These are phyloP conservation scores for Drosophila mojavensis DNA, from an alignment of 1,140 invertebrate genomes.

Conservation along the genomic window DNA sequence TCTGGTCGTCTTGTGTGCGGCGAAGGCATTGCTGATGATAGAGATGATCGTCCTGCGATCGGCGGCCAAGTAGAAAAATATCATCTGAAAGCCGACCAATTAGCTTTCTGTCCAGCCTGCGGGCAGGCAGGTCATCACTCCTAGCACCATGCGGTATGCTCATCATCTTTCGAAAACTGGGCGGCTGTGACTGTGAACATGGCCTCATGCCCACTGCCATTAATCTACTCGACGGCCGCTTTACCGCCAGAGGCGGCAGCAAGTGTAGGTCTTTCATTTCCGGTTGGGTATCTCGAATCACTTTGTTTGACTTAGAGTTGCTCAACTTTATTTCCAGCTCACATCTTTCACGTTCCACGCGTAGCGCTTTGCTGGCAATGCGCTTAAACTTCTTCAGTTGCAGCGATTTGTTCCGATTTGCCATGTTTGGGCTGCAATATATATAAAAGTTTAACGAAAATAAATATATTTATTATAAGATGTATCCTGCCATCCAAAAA, in stretches of 20 bases:
- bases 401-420: background rate
- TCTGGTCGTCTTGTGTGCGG: background rate
- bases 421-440: background rate
- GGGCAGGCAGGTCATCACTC: background rate
- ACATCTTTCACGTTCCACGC: background rate
- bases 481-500: background rate
- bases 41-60: background rate
- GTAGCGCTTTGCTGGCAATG: background rate
- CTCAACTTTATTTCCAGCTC: background rate
- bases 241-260: background rate
- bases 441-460: background rate
- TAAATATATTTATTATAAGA: background rate
- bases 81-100: background rate
- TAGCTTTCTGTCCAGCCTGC: background rate
- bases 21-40: background rate
- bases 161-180: background rate
- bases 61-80: background rate
- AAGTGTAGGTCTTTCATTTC: background rate
- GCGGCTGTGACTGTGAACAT: background rate
- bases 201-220: background rate
- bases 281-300: background rate
- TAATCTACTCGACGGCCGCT: background rate
- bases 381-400: slow-evolving; percentile 2
- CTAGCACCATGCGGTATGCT: background rate
- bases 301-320: background rate